Base-by-base conservation (phyloP, 2,113 vertebrate species). In the Cheilinus undulatus region DNA sequence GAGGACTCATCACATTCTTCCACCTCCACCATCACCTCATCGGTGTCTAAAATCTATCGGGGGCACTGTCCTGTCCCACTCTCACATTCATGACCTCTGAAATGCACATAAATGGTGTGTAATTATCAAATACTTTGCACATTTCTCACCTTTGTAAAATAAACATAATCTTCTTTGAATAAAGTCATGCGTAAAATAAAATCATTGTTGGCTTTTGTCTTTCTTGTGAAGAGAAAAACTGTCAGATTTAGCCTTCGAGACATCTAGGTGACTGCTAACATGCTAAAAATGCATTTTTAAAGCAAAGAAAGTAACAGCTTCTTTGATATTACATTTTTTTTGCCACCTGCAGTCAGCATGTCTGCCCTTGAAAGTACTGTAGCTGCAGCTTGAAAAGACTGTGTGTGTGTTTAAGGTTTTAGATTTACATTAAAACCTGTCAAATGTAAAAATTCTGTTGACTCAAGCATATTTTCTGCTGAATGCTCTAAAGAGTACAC, bases 361-460 rank as follows among this genome's bases (percentile, higher is more conserved):
- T 8, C 8, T 45, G 17, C 13, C 53, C 53, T 14, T 32, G 9
- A 36, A 15, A 36, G 14, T n/a, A n/a, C n/a, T n/a, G n/a, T 36
- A 17, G 53, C 2, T 24, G 53, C 42, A 9, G 40, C 13, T 19
- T 19, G 40, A 17, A 7, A n/a, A 13, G 13, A 45, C 7, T 45
- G 3, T 32, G 28, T 22, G 20, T 56, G n/a, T 38, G 20, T 57
- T 23, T 26, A 36, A 40, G 22, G 36, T 26, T 38, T 24, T 5
- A 38, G 34, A 40, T 40, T 57, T 38, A 38, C 32, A 57, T 57
- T 57, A 4, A 36, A 57, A 36, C 53, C 20, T 56, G 28, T 30
- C n/a, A 54, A 6, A 34, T 54, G 52, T 36, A 2, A 23, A 14
- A 23, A 2, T 45, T 45, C 42, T 45, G 42, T 45, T 23, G 28